phyloP scores from a whole-genome alignment of 2,888 invertebrate genomes.

The Imbricaverruca yamaguchii region DNA sequence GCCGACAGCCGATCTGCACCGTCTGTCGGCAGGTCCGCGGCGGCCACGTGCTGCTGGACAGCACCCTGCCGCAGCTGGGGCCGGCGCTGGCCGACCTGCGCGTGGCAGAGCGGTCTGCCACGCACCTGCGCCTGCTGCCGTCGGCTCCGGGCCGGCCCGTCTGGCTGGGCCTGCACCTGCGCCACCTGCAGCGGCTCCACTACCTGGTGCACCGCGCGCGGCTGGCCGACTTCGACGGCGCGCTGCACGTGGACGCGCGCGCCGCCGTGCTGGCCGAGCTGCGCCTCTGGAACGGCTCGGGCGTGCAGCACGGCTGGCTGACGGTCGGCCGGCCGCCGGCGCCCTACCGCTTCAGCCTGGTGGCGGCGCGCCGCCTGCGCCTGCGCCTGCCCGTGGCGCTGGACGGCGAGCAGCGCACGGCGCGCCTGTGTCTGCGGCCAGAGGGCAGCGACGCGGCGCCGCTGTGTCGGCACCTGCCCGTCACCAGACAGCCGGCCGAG shows the following conservation, averaged over 20 bases:
- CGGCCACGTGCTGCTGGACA: constrained; percentile 15
- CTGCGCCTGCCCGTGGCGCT: constrained; percentile 16
- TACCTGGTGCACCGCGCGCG: constrained; percentile 16
- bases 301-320: constrained; percentile 18
- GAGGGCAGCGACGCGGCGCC: background rate
- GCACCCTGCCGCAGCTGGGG: background rate
- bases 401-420: background rate
- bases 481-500: background rate
- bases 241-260: constrained; percentile 19
- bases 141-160: background rate
- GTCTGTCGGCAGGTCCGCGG: background rate
- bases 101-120: background rate
- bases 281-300: constrained; percentile 15
- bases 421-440: background rate
- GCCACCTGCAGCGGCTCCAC: background rate
- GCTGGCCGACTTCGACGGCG: constrained; percentile 10
- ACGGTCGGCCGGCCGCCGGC: constrained; percentile 1
- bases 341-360: constrained; percentile 12
- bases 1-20: no score
- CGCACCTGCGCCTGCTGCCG: background rate
- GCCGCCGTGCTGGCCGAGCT: background rate
- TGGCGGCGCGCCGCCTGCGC: background rate
- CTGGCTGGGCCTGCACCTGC: background rate
- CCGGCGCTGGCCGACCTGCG: background rate
- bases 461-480: constrained; percentile 8